Conservation (phyloP, 1,140 invertebrate genomes). For the Drosophila equinoxialis region DNA sequence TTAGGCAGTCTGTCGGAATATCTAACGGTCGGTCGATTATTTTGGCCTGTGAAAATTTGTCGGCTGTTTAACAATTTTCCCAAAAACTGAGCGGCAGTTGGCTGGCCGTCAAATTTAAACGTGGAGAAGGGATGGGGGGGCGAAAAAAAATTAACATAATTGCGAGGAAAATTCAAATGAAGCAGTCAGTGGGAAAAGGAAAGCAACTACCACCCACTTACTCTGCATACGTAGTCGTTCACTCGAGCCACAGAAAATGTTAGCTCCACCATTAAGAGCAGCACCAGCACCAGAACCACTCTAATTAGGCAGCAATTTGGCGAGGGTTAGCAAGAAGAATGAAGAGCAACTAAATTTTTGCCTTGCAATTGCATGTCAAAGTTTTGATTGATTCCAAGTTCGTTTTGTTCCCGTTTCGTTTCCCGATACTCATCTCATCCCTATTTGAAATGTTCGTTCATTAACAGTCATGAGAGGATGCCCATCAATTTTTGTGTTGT, state of each 20-base stretch:
- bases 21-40: conserved; percentile 8
- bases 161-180: conserved; percentile 57
- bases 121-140: neutral
- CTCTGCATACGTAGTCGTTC: neutral
- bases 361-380: conserved; percentile 37
- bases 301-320: conserved; percentile 55
- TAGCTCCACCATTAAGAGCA: neutral
- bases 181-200: neutral
- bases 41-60: conserved; percentile 63
- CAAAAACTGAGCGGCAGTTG: conserved; percentile 63
- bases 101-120: conserved; percentile 42
- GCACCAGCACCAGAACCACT: conserved; percentile 1
- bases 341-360: conserved; percentile 23
- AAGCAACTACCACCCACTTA: neutral
- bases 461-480: conserved; percentile 2
- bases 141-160: conserved; percentile 72
- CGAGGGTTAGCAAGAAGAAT: neutral
- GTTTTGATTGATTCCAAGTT: conserved; percentile 52
- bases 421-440: neutral
- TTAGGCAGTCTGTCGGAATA: neutral
- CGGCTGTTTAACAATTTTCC: conserved; percentile 57
- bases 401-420: neutral
- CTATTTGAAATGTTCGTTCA: conserved; percentile 2
- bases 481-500: conserved; percentile 19
- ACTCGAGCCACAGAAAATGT: neutral